Percentiles rank a stretch among this genome's conserved stretches.
Conservation (phyloP, 2,797 vertebrate genomes). For the Avahi laniger region DNA sequence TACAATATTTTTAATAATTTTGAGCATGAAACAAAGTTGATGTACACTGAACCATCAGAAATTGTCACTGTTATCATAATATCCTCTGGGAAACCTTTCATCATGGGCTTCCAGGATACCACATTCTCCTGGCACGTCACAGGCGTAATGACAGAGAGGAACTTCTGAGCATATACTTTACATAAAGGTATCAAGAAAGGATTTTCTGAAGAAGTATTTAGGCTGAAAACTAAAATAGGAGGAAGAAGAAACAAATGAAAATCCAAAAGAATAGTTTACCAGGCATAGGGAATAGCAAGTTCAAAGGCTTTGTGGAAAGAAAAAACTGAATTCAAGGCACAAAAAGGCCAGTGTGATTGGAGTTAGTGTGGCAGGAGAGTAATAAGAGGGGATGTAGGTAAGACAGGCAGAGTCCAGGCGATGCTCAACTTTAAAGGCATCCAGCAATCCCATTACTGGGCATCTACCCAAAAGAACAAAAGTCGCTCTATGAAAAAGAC, state of each 20-base stretch:
- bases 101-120: not conserved
- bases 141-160: not conserved
- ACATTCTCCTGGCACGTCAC: not conserved
- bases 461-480: no score
- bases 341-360: no score
- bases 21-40: not conserved
- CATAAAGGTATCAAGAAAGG: not conserved
- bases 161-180: not conserved
- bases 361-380: no score
- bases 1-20: not conserved
- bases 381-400: not conserved
- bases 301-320: not conserved
- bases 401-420: not conserved
- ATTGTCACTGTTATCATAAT: not conserved
- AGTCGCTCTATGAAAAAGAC: no score
- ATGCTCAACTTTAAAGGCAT: not conserved
- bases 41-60: not conserved
- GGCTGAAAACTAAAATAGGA: not conserved
- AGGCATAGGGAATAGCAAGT: not conserved
- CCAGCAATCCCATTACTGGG: no score
- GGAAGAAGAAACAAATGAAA: not conserved
- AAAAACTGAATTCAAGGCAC: not conserved
- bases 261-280: not conserved
- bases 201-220: not conserved
- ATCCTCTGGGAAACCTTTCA: not conserved